Evolutionary conservation across 2,113 vertebrate species (phyloP), one percentile per base, ranked within the genome.

Genomic region (Pseudopodoces humilis): DNA sequence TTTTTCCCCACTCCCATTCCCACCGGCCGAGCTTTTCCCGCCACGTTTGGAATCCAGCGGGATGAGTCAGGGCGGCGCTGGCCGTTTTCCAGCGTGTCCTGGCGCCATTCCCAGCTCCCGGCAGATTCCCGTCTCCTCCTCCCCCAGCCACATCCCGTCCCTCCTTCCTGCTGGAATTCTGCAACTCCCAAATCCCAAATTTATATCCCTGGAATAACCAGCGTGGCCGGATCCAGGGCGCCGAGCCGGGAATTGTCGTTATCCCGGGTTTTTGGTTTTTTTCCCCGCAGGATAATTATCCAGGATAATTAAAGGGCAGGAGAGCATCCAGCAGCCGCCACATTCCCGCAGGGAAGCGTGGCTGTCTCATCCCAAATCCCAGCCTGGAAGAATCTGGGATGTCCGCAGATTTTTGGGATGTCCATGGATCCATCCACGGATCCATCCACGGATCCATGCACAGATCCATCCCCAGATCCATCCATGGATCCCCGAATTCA

Each of bases 221-320:
- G 74, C 33, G 2, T 4, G 12, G 33, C 77, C 6, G 28, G 63
- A 39, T 35, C 50, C 10, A 9, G 37, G 37, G 37, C 37, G 37
- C 37, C 37, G 37, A 37, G 37, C 37, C 37, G 37, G 37, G 37
- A 37, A 37, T 37, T 9, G 37, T 39, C 37, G 37, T 39, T 39
- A 39, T 39, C 37, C 37, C 37, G 10, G 37, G 37, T 7, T 7
- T 37, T 39, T 39, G n/a, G 9, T 39, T 39, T 39, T 10, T 17
- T 4, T 46, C 12, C 25, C 85, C 4, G 2, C 15, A 2, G 67
- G 30, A 7, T 35, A 0, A 20, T 35, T 28, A 69, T 7, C 18
- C 1, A 15, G 17, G 15, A 11, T 79, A 21, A 76, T 52, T 37
- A 35, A 35, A 41, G n/a, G 18, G 10, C 39, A 5, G 28, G 58